Base-by-base conservation (phyloP, 2,797 vertebrate genomes). In the Coracias cyanogaster region DNA sequence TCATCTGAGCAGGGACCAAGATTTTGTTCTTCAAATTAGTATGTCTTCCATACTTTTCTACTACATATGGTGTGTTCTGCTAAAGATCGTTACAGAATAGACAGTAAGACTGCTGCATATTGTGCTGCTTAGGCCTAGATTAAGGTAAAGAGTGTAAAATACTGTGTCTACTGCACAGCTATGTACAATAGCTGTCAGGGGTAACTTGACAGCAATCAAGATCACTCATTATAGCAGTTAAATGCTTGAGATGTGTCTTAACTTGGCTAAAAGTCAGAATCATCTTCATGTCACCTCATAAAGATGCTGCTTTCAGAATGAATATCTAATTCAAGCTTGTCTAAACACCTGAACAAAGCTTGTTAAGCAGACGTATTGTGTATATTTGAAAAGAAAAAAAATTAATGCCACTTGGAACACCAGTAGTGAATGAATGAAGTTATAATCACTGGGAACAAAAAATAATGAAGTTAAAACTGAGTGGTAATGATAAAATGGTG, bases 151-250 rank as follows among this genome's bases (percentile, higher is more conserved):
- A 45, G n/a, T 62, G 86, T 61, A 13, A 57, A 84, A 84, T 21
- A 5, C 91, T 94, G 94, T 91, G 93, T 65, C 94, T 95, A 57
- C 87, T 94, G 93, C 41, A n/a, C 41, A 49, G 2, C 55, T 57
- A 3, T 6, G 6, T 39, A 7, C 29, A 16, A 3, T 5, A 51
- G 60, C 31, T 62, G 24, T 13, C 33, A 25, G 4, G 31, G 31
- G 6, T 22, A n/a, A 18, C 54, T 10, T 21, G 12, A 6, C n/a
- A 70, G 45, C 79, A 21, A 6, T 15, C 37, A 5, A 15, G 12
- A 7, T 19, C 58, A 3, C n/a, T 61, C 29, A 39, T 52, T 26
- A 5, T 2, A 14, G 33, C 31, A 41, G 33, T 52, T 72, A 10
- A 62, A 51, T 57, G 25, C 19, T 41, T 64, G n/a, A 77, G 72